Percentiles rank a stretch among this genome's conserved stretches.
Conservation (phyloP, 2,797 vertebrate genomes). For the Crenichthys baileyi region DNA sequence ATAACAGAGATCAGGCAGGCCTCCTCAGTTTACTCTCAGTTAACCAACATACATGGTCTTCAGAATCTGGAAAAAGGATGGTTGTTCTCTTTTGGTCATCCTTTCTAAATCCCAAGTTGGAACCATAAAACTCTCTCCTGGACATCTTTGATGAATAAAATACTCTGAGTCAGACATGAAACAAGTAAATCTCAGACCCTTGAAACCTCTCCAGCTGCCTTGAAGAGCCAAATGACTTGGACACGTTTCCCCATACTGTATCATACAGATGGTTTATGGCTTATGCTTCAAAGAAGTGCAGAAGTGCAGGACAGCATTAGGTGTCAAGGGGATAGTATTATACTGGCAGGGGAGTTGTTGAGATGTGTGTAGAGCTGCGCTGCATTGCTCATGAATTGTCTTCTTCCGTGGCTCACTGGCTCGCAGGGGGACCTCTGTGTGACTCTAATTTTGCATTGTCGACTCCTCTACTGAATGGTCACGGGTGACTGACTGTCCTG, state of each 20-base stretch:
- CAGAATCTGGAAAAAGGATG: constrained; percentile 22
- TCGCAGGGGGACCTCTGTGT: constrained; percentile 84
- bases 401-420: constrained; percentile 85
- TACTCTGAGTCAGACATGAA: constrained; percentile 51
- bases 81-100: constrained; percentile 43
- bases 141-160: constrained; percentile 52
- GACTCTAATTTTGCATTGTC: constrained; percentile 84
- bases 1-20: constrained; percentile 3
- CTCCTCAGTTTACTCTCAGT: constrained; percentile 17
- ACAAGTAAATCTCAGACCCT: constrained; percentile 64
- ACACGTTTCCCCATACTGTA: constrained; percentile 55
- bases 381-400: constrained; percentile 83
- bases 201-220: constrained; percentile 60
- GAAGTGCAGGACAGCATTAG: constrained; percentile 59
- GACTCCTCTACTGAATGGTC: constrained; percentile 85
- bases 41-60: constrained; percentile 19
- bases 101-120: constrained; percentile 28
- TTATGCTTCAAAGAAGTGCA: constrained; percentile 62
- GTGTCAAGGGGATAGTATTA: constrained; percentile 52
- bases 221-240: constrained; percentile 68
- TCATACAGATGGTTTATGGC: constrained; percentile 74
- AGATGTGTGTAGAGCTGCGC: constrained; percentile 44
- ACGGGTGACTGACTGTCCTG: constrained; percentile 86
- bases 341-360: constrained; percentile 63
- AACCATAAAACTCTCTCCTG: constrained; percentile 21